These are phyloP conservation scores for Liparis tanakae DNA, from an alignment of 2,797 vertebrate genomes.

Conservation along the genomic window DNA sequence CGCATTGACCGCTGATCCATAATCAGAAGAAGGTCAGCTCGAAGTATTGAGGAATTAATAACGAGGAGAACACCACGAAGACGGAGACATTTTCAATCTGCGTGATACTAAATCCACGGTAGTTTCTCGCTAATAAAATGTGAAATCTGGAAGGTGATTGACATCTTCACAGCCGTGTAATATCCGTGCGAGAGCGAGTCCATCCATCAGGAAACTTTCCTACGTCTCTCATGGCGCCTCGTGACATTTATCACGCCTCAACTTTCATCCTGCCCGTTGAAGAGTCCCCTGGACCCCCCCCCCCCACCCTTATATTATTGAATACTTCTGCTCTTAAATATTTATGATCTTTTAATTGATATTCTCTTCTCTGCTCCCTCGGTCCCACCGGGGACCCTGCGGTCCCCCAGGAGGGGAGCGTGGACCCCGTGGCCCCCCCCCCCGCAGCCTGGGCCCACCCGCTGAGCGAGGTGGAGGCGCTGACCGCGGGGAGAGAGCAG, in stretches of 20 bases:
- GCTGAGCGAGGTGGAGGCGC: conserved; percentile 72
- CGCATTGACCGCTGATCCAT: conserved; percentile 59
- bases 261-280: conserved; percentile 80
- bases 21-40: conserved; percentile 60
- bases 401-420: conserved; percentile 76
- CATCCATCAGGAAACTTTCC: conserved; percentile 74
- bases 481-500: conserved; percentile 69
- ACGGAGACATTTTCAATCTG: conserved; percentile 49
- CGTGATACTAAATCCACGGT: conserved; percentile 33
- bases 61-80: conserved; percentile 42
- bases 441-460: conserved; percentile 73
- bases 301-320: conserved; percentile 83
- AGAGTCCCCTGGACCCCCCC: conserved; percentile 73
- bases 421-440: conserved; percentile 61
- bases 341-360: conserved; percentile 89
- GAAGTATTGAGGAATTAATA: conserved; percentile 59
- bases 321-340: conserved; percentile 87
- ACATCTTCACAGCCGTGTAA: conserved; percentile 68
- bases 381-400: conserved; percentile 74
- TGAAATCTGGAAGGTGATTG: conserved; percentile 67
- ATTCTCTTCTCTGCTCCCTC: conserved; percentile 81
- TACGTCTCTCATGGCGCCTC: conserved; percentile 59
- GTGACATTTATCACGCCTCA: conserved; percentile 84
- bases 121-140: conserved; percentile 54
- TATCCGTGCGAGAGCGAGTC: conserved; percentile 59